Evolutionary conservation across 2,888 invertebrate genomes (phyloP).

Genomic region (Apodemia zela): DNA sequence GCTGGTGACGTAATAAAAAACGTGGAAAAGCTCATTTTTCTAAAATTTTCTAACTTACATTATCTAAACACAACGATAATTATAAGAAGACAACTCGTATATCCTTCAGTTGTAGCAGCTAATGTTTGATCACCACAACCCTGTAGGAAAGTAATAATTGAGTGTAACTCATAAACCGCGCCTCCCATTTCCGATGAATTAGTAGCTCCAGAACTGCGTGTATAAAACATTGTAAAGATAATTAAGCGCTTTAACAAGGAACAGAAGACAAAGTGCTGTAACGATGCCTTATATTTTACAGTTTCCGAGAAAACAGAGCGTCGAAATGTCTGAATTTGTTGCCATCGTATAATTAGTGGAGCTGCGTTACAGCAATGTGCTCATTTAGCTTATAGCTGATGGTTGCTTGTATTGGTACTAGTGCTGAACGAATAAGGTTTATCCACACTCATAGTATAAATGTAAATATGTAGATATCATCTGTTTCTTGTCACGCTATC

Average conservation of each 20-base stretch:
- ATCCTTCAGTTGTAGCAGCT: not conserved
- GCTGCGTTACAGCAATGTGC: not conserved
- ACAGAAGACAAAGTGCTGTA: not conserved
- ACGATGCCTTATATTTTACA: not conserved
- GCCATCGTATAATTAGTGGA: not conserved
- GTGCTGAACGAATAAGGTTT: no score
- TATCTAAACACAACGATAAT: no score
- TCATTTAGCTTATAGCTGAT: not conserved
- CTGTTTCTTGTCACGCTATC: no score
- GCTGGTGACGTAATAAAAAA: no score
- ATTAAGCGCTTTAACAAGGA: constrained; percentile 8
- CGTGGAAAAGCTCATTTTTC: no score
- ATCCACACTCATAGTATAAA: no score
- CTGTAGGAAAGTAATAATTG: not conserved
- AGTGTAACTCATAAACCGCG: not conserved
- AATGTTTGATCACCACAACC: not conserved
- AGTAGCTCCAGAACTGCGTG: not conserved
- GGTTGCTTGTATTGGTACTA: no score
- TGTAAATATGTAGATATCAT: no score
- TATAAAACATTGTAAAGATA: constrained; percentile 10
- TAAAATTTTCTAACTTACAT: no score
- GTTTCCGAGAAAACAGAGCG: not conserved
- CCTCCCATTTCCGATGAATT: not conserved
- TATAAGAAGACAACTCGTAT: no score
- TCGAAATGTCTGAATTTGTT: not conserved